Base-by-base conservation (phyloP, 1,140 invertebrate genomes). In the Gryllus bimaculatus region DNA sequence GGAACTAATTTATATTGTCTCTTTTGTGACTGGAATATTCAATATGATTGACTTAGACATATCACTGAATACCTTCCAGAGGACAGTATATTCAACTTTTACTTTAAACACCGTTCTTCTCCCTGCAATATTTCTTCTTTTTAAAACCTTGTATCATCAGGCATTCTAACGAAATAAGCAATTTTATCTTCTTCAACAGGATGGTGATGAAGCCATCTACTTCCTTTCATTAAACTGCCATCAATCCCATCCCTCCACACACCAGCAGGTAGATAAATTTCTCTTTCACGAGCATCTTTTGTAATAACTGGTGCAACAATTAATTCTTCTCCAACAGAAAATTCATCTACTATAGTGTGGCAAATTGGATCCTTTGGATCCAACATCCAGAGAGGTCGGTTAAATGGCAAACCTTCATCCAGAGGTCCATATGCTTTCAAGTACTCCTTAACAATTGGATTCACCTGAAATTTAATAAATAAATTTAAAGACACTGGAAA, bases 371-470 rank as follows among this genome's bases (percentile, higher is more conserved):
- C 96, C 0, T 91, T 88, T 0, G 95, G 94, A 79, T 95, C 92
- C 48, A 96, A 87, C 93, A 97, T 95, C 96, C 96, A 98, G 18
- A 98, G 86, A 0, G 96, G 96, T 3, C 96, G 87, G 49, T 98
- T 92, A 74, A 97, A 88, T 0, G 95, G 94, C n/a, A 93, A 82
- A 0, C 95, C 96, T 8, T 92, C 91, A 77, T 93, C 90, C 75
- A 95, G 85, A 0, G 95, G 92, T 78, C 86, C 85, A n/a, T 84
- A 82, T 47, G 93, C 90, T 26, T 90, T 90, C 0, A 92, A 90
- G 84, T 92, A 94, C 83, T 92, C 93, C 79, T 92, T 90, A 18
- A 96, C 84, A 4, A 95, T 85, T 0, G 93, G 91, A 15, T 93
- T 94, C 0, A 93, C 88, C 87, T 91, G 84, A 8, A 54, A 79